Conservation (phyloP, 2,797 vertebrate species). For the Amniataba percoides region DNA sequence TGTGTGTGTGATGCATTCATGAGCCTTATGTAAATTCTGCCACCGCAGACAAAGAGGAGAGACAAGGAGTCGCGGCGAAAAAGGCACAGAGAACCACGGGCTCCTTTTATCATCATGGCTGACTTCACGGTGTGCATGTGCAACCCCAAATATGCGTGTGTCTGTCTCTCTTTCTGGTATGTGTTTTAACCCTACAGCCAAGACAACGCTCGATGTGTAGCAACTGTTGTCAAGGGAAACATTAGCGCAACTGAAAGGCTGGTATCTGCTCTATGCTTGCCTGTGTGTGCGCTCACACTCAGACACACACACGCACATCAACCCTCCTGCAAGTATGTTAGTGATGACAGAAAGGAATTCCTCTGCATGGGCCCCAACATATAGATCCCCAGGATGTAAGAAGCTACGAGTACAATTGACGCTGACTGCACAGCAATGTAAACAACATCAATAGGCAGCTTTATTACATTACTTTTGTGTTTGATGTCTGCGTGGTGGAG, state of each 20-base stretch:
- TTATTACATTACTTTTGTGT: neutral
- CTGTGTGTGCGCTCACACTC: neutral
- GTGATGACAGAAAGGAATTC: constrained; percentile 35
- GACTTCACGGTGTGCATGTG: constrained; percentile 33
- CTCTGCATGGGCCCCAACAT: constrained; percentile 16
- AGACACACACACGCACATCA: neutral
- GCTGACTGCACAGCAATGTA: constrained; percentile 8
- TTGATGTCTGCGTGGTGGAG: neutral
- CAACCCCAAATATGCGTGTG: neutral
- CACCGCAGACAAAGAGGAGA: constrained; percentile 4
- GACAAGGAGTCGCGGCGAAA: constrained; percentile 5
- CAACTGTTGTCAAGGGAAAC: constrained; percentile 80
- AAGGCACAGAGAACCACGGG: constrained; percentile 21
- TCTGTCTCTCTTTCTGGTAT: neutral
- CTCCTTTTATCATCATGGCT: constrained; percentile 57
- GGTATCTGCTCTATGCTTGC: constrained; percentile 43
- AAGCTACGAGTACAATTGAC: constrained; percentile 5
- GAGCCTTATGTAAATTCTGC: constrained; percentile 9
- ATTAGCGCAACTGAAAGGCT: constrained; percentile 60
- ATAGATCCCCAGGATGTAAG: constrained; percentile 6
- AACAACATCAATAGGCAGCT: constrained; percentile 13
- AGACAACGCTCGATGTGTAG: constrained; percentile 54
- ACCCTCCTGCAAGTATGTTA: constrained; percentile 6
- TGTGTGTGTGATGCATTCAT: constrained; percentile 17
- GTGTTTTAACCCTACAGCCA: constrained; percentile 51